Base-by-base conservation (phyloP, 2,888 invertebrate genomes). In the Hecatera dysodea region DNA sequence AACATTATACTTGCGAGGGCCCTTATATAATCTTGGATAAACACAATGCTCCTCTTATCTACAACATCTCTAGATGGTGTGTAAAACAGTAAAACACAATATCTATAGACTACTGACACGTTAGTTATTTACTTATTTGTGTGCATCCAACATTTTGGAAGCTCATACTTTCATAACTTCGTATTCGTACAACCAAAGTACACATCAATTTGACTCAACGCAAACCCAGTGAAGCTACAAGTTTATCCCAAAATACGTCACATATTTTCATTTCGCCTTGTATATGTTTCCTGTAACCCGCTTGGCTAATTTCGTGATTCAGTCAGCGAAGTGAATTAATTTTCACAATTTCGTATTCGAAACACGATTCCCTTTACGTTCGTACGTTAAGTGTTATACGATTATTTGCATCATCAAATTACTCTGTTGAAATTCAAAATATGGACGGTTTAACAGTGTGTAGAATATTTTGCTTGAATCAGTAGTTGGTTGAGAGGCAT, bases 391-490 rank as follows among this genome's bases (percentile, higher is more conserved):
- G 75, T 82, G 77, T 78, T 81, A 75, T 62, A 48, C 67, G 73
- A 82, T 82, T 82, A 83, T 77, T 74, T 73, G 74, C 61, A 80
- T 83, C 71, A 82, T 77, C 73, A 72, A 77, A 83, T 82, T 83
- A 75, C 46, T 72, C 63, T 61, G 72, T 70, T 79, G 83, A 67
- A 79, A 68, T 67, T 70, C 70, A 62, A 81, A 81, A 78, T 83
- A 67, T 75, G 72, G 39, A 59, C 59, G 46, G 39, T 50, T 75
- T 66, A 72, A 67, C 53, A 62, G 19, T 52, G 33, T 67, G 39
- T 39, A 55, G 52, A 65, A 71, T 62, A 64, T 75, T 75, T 76
- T 72, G 53, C 19, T 29, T 64, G 36, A 56, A 52, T 46, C 48
- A 52, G 22, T 17, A 22, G 74, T 73, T 4, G 22, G 33, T 61